Percentiles rank a stretch among this genome's conserved stretches.
These are phyloP conservation scores for Agelaius phoeniceus DNA, from an alignment of 2,113 vertebrate genomes.

Conservation along the genomic window DNA sequence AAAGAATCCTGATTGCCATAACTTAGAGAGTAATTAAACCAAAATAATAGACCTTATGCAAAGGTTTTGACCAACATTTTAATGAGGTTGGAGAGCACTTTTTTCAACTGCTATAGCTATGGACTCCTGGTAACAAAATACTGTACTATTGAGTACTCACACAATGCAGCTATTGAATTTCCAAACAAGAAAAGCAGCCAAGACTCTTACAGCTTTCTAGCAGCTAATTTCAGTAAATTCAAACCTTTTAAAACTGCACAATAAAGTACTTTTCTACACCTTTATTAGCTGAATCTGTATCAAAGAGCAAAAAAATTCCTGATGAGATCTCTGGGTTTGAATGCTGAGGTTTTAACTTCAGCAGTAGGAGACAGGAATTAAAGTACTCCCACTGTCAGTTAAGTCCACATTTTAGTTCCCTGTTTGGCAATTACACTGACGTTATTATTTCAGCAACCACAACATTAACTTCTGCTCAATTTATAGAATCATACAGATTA, in stretches of 20 bases:
- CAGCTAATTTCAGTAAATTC: constrained; percentile 19
- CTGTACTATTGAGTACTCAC: background rate
- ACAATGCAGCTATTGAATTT: constrained; percentile 3
- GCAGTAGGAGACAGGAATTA: background rate
- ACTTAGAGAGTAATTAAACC: background rate
- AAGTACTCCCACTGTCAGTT: background rate
- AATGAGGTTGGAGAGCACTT: background rate
- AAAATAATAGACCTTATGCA: background rate
- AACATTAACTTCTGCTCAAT: background rate
- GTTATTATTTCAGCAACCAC: background rate
- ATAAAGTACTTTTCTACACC: background rate
- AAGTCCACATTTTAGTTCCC: background rate
- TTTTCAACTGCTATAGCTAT: background rate
- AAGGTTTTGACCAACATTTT: background rate
- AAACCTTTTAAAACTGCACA: constrained; percentile 20
- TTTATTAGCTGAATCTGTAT: background rate
- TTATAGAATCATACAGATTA: background rate
- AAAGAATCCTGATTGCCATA: background rate
- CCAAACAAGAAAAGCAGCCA: constrained; percentile 4
- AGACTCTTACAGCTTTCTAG: background rate
- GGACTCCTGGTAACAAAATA: background rate
- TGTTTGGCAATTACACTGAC: background rate
- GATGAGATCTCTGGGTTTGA: background rate
- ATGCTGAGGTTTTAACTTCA: background rate
- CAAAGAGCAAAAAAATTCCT: background rate